Evolutionary conservation across 2,888 invertebrate species (phyloP), one percentile per base, ranked within the genome.

Genomic region (Drosophila peninsularis): DNA sequence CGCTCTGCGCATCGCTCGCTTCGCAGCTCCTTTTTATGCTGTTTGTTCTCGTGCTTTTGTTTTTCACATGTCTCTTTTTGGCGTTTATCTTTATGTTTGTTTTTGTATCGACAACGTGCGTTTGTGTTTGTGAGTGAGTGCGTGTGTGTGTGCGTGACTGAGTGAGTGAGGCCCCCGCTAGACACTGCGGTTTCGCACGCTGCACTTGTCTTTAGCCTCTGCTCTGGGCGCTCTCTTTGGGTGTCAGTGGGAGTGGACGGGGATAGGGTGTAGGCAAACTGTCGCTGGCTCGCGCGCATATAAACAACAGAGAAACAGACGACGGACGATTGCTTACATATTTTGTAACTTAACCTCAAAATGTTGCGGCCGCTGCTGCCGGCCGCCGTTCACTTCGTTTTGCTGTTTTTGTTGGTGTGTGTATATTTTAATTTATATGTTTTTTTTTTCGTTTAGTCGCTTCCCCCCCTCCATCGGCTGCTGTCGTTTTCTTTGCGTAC

Each of bases 261-360:
- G 36, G 47, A 17, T 37, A 21, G 65, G 62, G 62, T 75, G 65
- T 71, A 44, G 44, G 61, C 64, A 57, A 62, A 45, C 54, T 55
- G 58, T 62, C 62, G 57, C 50, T 62, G 81, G 45, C 55, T 65
- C 44, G 64, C 78, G 63, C 53, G 66, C 58, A 56, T 62, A 67
- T 63, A 78, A 78, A 78, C 66, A 75, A 78, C 66, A 64, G 58
- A 47, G 53, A 57, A 65, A 53, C 42, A 68, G 64, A 62, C 60
- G 55, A 65, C 45, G 58, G 80, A 78, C 78, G 66, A 57, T 56
- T 71, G 71, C 80, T 82, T 80, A 77, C 78, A 86, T 75, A 83
- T 75, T 80, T 85, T 80, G 80, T 85, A 88, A 88, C 88, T 85
- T 83, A 83, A 83, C 83, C 83, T 83, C 83, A 88, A 85, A 75